Conservation (phyloP, 2,888 invertebrate species). For the Ernsta delagoae region DNA sequence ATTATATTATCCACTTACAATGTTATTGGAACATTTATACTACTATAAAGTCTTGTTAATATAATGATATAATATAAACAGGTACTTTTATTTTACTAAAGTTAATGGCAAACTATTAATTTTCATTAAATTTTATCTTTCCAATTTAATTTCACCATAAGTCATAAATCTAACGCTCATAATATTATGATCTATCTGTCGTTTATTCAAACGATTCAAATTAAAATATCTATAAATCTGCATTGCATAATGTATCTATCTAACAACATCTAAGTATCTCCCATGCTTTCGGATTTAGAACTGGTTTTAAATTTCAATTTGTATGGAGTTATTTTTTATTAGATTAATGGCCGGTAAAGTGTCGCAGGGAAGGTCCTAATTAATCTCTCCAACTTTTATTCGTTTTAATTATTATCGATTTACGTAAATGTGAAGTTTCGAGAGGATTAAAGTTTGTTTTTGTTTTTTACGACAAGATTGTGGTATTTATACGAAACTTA, state of each 20-base stretch:
- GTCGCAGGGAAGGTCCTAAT: conserved; percentile 77
- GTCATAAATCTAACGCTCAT: conserved; percentile 55
- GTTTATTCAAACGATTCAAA: conserved; percentile 58
- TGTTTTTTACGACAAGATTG: conserved; percentile 29
- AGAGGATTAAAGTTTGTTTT: conserved; percentile 44
- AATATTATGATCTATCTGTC: conserved; percentile 57
- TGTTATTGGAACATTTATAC: too few relatives aligned
- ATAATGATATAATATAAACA: neutral
- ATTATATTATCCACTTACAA: too few relatives aligned
- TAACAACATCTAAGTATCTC: conserved; percentile 47
- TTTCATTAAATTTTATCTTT: conserved; percentile 43
- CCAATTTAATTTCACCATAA: conserved; percentile 49
- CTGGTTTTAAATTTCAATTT: conserved; percentile 73
- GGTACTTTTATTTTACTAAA: neutral
- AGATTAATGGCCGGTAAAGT: conserved; percentile 76
- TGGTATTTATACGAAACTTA: conserved; percentile 10
- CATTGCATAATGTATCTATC: conserved; percentile 60
- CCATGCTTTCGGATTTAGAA: conserved; percentile 53
- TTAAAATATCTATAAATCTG: conserved; percentile 64
- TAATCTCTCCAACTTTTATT: conserved; percentile 73
- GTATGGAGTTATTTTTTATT: conserved; percentile 63
- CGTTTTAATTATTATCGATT: conserved; percentile 71
- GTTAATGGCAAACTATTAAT: conserved; percentile 15
- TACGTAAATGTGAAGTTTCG: conserved; percentile 33
- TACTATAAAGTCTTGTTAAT: neutral